Percentiles rank a stretch among this genome's conserved stretches.
Evolutionary conservation across 1,140 invertebrate species (phyloP).

Genomic region (Pachyrhynchus sulphureomaculatus): DNA sequence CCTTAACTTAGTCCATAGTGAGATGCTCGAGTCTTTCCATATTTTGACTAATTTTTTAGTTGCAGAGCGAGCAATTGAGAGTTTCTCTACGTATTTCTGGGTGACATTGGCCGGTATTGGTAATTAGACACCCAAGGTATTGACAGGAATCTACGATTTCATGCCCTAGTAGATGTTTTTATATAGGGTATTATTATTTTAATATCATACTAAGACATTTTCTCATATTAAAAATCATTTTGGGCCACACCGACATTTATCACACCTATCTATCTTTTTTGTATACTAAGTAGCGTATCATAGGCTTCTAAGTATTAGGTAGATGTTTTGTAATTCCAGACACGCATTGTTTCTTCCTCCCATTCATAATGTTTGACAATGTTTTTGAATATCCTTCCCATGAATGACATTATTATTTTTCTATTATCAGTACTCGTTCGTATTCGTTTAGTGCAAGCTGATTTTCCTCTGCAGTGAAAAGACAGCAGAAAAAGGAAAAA

Average conservation of each 20-base stretch:
- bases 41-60: too few relatives aligned
- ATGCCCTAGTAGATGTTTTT: too few relatives aligned
- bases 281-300: conserved; percentile 32
- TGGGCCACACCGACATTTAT: conserved; percentile 22
- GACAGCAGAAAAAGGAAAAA: conserved; percentile 22
- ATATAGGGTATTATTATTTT: too few relatives aligned
- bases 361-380: conserved; percentile 38
- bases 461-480: conserved; percentile 30
- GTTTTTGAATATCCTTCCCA: conserved; percentile 35
- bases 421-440: conserved; percentile 18
- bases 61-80: too few relatives aligned
- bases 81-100: too few relatives aligned
- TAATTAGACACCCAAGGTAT: too few relatives aligned
- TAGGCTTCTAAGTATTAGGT: conserved; percentile 32
- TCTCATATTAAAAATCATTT: conserved; percentile 8
- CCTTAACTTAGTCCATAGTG: too few relatives aligned
- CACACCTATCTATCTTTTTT: conserved; percentile 23
- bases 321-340: conserved; percentile 33
- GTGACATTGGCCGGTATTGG: too few relatives aligned
- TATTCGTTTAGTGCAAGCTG: conserved; percentile 21
- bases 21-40: too few relatives aligned
- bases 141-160: too few relatives aligned
- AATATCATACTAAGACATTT: neutral
- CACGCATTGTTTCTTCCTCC: conserved; percentile 37
- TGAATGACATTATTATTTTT: conserved; percentile 38